A percentile compares a stretch with the other conserved stretches of the same genome.
Evolutionary conservation across 2,113 vertebrate species (phyloP).

Genomic region (Mastomys coucha): DNA sequence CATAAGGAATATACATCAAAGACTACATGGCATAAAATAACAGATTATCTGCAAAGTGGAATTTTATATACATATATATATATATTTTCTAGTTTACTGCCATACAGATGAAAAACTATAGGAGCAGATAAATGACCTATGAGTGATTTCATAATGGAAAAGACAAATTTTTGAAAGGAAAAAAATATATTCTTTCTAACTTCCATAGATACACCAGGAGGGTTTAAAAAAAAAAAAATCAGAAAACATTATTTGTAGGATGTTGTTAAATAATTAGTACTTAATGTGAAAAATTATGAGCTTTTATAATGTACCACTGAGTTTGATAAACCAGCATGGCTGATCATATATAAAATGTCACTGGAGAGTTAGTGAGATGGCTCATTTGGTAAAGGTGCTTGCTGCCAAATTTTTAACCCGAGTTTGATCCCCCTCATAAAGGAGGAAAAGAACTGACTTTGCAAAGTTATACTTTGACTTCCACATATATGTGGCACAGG

Average conservation of each 20-base stretch:
- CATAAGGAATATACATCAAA: not conserved
- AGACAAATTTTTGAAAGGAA: not conserved
- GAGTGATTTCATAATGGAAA: constrained; percentile 16
- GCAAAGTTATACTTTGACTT: not conserved
- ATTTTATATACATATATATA: not conserved
- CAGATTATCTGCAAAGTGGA: not conserved
- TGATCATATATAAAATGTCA: constrained; percentile 13
- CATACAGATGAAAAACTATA: not conserved
- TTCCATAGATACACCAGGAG: not conserved
- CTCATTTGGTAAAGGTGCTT: not conserved
- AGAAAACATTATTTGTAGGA: constrained; percentile 53
- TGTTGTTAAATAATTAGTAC: not conserved
- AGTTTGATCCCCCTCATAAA: not conserved
- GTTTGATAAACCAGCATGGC: not conserved
- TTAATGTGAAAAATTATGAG: not conserved
- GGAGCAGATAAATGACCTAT: not conserved
- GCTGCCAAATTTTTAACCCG: not conserved
- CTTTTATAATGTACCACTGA: not conserved
- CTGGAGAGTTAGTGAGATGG: not conserved
- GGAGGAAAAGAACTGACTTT: not conserved
- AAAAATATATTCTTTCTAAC: not conserved
- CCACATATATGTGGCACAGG: not conserved
- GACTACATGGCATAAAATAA: not conserved
- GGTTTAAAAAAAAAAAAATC: not conserved
- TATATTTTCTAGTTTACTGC: constrained; percentile 25